Conservation (phyloP, 1,140 invertebrate genomes). For the Leguminivora glycinivorella region DNA sequence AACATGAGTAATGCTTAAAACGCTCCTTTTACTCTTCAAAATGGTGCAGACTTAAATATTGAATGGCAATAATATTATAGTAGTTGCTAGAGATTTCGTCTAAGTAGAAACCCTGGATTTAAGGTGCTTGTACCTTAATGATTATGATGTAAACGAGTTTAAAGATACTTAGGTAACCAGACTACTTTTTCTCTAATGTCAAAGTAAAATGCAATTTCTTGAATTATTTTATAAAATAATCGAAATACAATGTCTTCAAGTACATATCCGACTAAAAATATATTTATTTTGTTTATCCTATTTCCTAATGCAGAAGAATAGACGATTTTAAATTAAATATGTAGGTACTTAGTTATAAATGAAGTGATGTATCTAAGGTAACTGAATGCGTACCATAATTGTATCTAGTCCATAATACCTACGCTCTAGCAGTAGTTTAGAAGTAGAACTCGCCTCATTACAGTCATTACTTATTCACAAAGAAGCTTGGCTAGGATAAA, state of each 20-base stretch:
- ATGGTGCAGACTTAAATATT: constrained; percentile 47
- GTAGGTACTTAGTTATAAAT: neutral
- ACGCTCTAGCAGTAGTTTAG: constrained; percentile 21
- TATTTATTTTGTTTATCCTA: constrained; percentile 1
- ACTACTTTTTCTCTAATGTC: neutral
- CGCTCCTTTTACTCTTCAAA: constrained; percentile 33
- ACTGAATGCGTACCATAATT: constrained; percentile 19
- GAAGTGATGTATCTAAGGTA: constrained; percentile 22
- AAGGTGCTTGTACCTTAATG: neutral
- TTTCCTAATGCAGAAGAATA: neutral
- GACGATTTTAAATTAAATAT: neutral
- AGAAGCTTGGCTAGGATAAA: constrained; percentile 24
- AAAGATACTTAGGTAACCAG: neutral
- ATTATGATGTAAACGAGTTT: constrained; percentile 26
- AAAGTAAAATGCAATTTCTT: neutral
- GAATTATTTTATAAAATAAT: neutral
- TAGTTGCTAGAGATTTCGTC: constrained; percentile 38
- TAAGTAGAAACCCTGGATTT: constrained; percentile 26
- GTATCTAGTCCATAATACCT: constrained; percentile 16
- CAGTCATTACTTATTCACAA: constrained; percentile 17
- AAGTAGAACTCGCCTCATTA: constrained; percentile 16
- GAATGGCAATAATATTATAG: constrained; percentile 49
- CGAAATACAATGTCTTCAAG: neutral
- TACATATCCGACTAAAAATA: constrained; percentile 23
- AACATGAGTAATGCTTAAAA: too few relatives aligned